A percentile compares a stretch with the other conserved stretches of the same genome.
Conservation (phyloP, 2,797 vertebrate genomes). For the Molossus alvarezi region DNA sequence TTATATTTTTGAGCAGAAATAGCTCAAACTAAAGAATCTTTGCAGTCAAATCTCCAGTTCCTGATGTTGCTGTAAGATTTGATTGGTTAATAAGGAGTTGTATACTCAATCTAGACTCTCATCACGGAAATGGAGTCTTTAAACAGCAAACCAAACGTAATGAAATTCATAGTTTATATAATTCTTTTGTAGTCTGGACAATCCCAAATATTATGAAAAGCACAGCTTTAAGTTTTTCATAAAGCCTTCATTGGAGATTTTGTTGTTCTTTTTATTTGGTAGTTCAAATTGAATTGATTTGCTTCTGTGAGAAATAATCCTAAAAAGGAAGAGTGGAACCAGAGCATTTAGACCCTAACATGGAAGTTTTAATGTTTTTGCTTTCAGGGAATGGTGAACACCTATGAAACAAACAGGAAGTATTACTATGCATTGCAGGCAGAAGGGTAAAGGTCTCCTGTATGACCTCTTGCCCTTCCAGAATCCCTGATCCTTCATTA, state of each 20-base stretch:
- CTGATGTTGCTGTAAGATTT: conserved; percentile 78
- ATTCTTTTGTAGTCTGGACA: conserved; percentile 85
- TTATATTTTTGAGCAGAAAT: conserved; percentile 77
- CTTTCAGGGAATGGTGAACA: conserved; percentile 50
- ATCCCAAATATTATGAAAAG: conserved; percentile 84
- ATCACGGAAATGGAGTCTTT: conserved; percentile 86
- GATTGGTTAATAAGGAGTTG: conserved; percentile 82
- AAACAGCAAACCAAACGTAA: conserved; percentile 87
- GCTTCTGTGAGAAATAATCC: conserved; percentile 79
- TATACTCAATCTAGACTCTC: conserved; percentile 59
- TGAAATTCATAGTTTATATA: conserved; percentile 87
- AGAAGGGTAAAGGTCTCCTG: conserved; percentile 67
- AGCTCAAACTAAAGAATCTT: conserved; percentile 68
- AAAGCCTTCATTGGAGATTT: conserved; percentile 7
- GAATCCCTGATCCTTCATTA: conserved; percentile 72
- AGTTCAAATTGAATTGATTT: conserved; percentile 78
- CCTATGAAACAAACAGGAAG: conserved; percentile 81
- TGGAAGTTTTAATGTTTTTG: neutral
- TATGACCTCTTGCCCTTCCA: conserved; percentile 70
- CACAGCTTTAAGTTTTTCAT: conserved; percentile 60
- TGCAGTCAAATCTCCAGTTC: conserved; percentile 71
- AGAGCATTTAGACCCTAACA: conserved; percentile 44
- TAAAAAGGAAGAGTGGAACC: conserved; percentile 67
- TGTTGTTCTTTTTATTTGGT: conserved; percentile 83
- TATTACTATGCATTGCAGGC: conserved; percentile 51